Percentiles rank a stretch among this genome's conserved stretches.
These are phyloP conservation scores for Anoncus sp. DNA, from an alignment of 2,888 invertebrate genomes.

Conservation along the genomic window DNA sequence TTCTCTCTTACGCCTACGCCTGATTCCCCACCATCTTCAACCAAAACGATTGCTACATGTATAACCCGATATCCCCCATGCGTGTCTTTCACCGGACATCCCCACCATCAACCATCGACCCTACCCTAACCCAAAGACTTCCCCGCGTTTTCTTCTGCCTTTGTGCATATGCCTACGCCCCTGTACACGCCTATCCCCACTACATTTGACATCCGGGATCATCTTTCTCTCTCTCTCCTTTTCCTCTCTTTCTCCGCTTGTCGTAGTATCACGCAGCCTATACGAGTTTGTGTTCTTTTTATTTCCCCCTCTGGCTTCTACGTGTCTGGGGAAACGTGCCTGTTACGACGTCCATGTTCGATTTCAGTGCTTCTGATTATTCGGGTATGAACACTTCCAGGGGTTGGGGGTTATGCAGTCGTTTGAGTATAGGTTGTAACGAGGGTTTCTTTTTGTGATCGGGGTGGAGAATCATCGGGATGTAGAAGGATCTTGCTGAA, in stretches of 20 bases:
- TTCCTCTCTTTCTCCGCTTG: background rate
- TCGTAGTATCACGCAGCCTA: conserved; percentile 8
- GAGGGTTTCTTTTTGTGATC: too few relatives aligned
- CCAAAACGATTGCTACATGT: background rate
- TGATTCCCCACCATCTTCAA: conserved; percentile 51
- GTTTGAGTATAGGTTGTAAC: too few relatives aligned
- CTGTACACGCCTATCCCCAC: conserved; percentile 58
- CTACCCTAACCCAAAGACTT: conserved; percentile 24
- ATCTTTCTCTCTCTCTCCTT: conserved; percentile 2
- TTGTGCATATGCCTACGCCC: conserved; percentile 59
- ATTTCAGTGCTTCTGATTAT: background rate
- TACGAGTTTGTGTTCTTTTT: conserved; percentile 5
- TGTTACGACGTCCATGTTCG: conserved; percentile 13
- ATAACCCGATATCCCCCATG: conserved; percentile 32
- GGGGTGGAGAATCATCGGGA: too few relatives aligned
- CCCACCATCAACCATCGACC: conserved; percentile 18
- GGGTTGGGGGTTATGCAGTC: too few relatives aligned
- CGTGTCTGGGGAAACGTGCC: conserved; percentile 7
- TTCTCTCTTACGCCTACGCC: conserved; percentile 61
- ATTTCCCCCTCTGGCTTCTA: background rate
- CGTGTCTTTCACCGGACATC: conserved; percentile 30
- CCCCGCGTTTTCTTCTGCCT: conserved; percentile 42
- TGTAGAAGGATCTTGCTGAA: too few relatives aligned
- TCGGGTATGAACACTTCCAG: background rate
- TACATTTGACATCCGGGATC: background rate